Evolutionary conservation across 2,113 vertebrate species (phyloP).

Genomic region (Sialia sialis): DNA sequence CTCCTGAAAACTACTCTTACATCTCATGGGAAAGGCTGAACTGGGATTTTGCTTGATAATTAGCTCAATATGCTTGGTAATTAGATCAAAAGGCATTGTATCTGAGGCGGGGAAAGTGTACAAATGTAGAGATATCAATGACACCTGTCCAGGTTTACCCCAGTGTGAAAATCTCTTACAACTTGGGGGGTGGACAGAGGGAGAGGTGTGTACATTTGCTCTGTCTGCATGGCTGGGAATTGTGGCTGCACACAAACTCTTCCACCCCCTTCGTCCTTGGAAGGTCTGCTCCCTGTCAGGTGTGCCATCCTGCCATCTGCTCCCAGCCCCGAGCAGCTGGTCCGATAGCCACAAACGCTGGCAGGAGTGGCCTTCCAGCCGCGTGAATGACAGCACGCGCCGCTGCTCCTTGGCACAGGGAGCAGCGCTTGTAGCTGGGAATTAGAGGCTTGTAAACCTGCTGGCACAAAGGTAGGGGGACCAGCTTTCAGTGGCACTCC

Average conservation of each 20-base stretch:
- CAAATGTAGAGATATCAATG: not conserved
- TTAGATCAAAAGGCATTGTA: not conserved
- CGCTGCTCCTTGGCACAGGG: slow-evolving; percentile 69
- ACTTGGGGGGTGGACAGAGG: not conserved
- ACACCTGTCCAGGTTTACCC: not conserved
- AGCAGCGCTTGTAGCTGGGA: slow-evolving; percentile 58
- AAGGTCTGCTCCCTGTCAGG: slow-evolving; percentile 75
- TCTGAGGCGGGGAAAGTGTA: not conserved
- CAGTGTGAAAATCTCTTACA: not conserved
- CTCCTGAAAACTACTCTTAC: not conserved
- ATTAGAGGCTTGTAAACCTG: slow-evolving; percentile 66
- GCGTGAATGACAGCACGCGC: slow-evolving; percentile 68
- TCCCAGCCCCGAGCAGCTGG: slow-evolving; percentile 67
- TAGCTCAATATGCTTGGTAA: slow-evolving; percentile 1
- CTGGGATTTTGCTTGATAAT: slow-evolving; percentile 16
- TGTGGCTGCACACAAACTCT: not conserved
- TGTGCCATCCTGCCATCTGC: slow-evolving; percentile 72
- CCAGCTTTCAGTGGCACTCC: not conserved
- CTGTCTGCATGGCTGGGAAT: not conserved
- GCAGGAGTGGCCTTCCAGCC: slow-evolving; percentile 68
- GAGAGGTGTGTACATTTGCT: not conserved
- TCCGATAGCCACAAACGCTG: slow-evolving; percentile 61
- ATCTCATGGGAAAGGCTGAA: not conserved
- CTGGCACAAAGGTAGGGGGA: not conserved
- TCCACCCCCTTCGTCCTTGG: slow-evolving; percentile 66